Percentiles rank a stretch among this genome's conserved stretches.
phyloP scores from a whole-genome alignment of 2,113 vertebrate species.

The Syrrhaptes paradoxus region DNA sequence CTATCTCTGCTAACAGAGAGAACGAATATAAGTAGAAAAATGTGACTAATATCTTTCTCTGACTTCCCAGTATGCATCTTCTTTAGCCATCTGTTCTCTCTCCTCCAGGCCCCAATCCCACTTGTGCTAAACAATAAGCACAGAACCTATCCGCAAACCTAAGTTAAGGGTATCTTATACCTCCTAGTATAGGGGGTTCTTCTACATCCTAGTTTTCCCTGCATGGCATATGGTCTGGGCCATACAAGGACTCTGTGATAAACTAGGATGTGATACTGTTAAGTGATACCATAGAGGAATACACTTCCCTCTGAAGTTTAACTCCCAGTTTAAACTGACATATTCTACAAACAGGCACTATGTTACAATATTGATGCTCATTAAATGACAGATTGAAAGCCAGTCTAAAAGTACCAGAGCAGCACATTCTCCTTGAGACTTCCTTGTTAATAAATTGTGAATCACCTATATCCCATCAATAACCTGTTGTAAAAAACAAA shows the following conservation, averaged over 20 bases:
- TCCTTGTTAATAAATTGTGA: neutral
- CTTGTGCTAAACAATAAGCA: neutral
- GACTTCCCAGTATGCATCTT: neutral
- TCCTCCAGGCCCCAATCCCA: neutral
- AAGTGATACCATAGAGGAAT: neutral
- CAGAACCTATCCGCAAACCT: neutral
- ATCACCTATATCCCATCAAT: neutral
- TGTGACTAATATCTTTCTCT: neutral
- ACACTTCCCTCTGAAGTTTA: neutral
- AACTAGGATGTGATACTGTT: neutral
- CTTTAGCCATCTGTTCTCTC: neutral
- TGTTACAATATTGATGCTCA: neutral
- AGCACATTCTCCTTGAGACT: neutral
- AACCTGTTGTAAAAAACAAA: neutral
- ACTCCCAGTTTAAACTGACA: neutral
- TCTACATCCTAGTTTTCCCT: neutral
- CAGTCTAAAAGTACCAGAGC: neutral
- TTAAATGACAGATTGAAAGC: neutral
- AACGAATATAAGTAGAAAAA: neutral
- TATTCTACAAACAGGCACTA: neutral
- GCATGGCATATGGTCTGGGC: neutral
- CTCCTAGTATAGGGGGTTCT: fast-evolving
- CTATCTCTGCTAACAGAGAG: neutral
- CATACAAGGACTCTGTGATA: neutral
- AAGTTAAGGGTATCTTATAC: neutral